Conservation (phyloP, 1,140 invertebrate genomes). For the Cylas formicarius region DNA sequence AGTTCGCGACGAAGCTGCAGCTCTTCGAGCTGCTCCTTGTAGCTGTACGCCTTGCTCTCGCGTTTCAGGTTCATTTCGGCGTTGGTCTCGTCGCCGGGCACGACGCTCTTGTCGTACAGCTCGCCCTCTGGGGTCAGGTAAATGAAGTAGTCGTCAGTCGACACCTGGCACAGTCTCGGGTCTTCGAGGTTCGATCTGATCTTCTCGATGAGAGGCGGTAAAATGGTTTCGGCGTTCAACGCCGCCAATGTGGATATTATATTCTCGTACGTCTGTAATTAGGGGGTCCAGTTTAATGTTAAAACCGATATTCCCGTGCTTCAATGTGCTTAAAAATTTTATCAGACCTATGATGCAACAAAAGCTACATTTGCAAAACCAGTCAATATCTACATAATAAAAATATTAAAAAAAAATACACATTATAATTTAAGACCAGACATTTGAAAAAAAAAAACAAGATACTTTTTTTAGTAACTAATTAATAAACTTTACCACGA, state of each 20-base stretch:
- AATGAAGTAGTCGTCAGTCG: conserved; percentile 81
- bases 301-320: too few relatives aligned
- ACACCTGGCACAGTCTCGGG: conserved; percentile 63
- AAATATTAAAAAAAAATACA: too few relatives aligned
- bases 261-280: conserved; percentile 52
- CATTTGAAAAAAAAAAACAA: too few relatives aligned
- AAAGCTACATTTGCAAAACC: too few relatives aligned
- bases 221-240: conserved; percentile 56
- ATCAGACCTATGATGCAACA: too few relatives aligned
- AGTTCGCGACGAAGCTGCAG: conserved; percentile 84
- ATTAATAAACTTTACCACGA: too few relatives aligned
- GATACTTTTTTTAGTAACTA: too few relatives aligned
- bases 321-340: too few relatives aligned
- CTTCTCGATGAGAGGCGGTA: conserved; percentile 47
- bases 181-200: conserved; percentile 56
- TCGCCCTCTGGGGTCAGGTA: conserved; percentile 83
- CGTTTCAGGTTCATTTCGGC: conserved; percentile 83
- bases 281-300: too few relatives aligned
- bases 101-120: conserved; percentile 82
- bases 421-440: too few relatives aligned
- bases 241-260: conserved; percentile 57
- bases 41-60: conserved; percentile 95
- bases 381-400: too few relatives aligned
- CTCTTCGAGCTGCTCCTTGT: conserved; percentile 95
- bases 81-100: conserved; percentile 66